Evolutionary conservation across 1,140 invertebrate genomes (phyloP), one percentile per base, ranked within the genome.

Genomic region (Bicyclus anynana): DNA sequence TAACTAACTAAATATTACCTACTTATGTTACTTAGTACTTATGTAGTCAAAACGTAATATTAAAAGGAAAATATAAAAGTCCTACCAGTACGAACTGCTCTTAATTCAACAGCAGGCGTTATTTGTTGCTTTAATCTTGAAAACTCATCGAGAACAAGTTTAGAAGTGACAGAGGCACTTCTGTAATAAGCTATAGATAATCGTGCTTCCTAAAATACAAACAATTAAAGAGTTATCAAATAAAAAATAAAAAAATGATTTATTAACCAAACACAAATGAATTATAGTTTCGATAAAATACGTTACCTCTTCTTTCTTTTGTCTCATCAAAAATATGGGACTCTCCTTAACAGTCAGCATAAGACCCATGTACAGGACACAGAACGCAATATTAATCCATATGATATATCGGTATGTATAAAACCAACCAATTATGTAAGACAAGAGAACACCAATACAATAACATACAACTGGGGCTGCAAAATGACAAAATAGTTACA

Each of bases 381-480:
- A 69, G 5, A 57, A 53, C 2, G 61, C 14, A 5, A 84, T 12
- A 35, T 80, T 79, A 0, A 62, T 50, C 80, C 77, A 81, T 2
- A 83, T 64, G 27, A 84, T 72, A 10, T 65, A 67, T 1, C 46
- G 53, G 44, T 83, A 84, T 0, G 69, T 46, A 1, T 77, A 29
- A 21, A 76, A 90, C 91, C 72, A 92, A 58, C 94, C 94, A n/a
- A 93, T 71, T 0, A 89, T 35, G 65, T 94, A 95, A 0, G 91
- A 87, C 1, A 90, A 68, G 0, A 95, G 67, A 1, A 94, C 90
- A 1, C 94, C 94, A 0, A 76, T 6, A 47, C 77, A 75, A 50
- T 82, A 85, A 6, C 67, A 52, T 0, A 58, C 20, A 6, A 81
- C 65, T 2, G 80, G 68, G 5, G 63, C 84, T 87, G 52, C 2